Conservation (phyloP, 2,113 vertebrate genomes). For the Colossoma macropomum region DNA sequence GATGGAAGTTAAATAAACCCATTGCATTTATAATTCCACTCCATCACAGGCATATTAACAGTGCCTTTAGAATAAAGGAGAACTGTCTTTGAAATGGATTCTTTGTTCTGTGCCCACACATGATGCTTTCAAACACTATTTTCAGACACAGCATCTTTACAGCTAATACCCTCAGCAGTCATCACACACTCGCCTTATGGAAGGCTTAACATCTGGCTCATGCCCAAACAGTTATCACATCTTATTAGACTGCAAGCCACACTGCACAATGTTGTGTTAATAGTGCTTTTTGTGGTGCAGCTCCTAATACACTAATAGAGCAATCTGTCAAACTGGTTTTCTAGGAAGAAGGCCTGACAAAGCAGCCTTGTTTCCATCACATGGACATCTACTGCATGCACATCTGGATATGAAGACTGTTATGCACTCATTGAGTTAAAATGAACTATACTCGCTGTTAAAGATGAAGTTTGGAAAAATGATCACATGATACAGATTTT, state of each 20-base stretch:
- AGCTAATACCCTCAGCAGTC: constrained; percentile 34
- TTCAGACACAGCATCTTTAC: constrained; percentile 43
- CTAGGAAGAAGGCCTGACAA: constrained; percentile 37
- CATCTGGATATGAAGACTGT: not conserved
- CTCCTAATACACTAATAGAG: constrained; percentile 26
- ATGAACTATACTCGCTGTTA: too few species aligned
- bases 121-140: constrained; percentile 45
- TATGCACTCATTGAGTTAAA: not conserved
- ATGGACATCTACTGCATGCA: not conserved
- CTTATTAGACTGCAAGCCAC: constrained; percentile 31
- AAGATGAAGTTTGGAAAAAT: too few species aligned
- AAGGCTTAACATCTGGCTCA: constrained; percentile 32
- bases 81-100: constrained; percentile 24
- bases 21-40: constrained; percentile 66
- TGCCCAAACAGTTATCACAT: constrained; percentile 17
- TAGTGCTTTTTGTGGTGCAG: constrained; percentile 23
- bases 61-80: constrained; percentile 53
- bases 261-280: constrained; percentile 43
- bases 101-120: constrained; percentile 40
- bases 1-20: constrained; percentile 63
- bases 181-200: constrained; percentile 17
- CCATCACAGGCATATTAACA: constrained; percentile 67
- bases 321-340: constrained; percentile 24
- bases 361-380: too few species aligned
- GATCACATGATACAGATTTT: too few species aligned